Percentiles rank a stretch among this genome's conserved stretches.
Conservation (phyloP, 2,888 invertebrate species). For the Gnatocerus cornutus region DNA sequence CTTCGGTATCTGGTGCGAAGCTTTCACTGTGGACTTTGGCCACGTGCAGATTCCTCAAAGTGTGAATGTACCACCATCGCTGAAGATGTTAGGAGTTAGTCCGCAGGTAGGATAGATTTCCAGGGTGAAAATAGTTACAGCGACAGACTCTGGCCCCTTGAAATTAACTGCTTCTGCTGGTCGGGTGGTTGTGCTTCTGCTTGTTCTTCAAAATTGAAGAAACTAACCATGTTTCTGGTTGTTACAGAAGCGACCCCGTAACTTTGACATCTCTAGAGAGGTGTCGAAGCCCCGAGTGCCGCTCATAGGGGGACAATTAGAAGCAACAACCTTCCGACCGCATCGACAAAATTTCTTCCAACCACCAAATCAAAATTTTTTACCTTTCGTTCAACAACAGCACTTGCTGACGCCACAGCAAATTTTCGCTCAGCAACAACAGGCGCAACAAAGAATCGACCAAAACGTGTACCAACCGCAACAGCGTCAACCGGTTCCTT, state of each 20-base stretch:
- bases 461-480: conserved; percentile 42
- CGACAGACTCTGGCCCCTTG: conserved; percentile 30
- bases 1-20: conserved; percentile 95
- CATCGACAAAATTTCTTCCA: conserved; percentile 50
- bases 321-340: conserved; percentile 71
- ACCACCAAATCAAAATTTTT: conserved; percentile 24
- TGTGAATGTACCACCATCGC: conserved; percentile 90
- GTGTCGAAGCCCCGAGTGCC: conserved; percentile 61
- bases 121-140: conserved; percentile 16
- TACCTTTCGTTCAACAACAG: conserved; percentile 55
- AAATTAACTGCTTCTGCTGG: conserved; percentile 35
- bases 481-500: conserved; percentile 58
- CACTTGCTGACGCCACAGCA: conserved; percentile 57
- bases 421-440: conserved; percentile 52
- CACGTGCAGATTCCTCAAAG: conserved; percentile 84
- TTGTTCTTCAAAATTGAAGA: conserved; percentile 31
- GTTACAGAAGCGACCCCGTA: conserved; percentile 70
- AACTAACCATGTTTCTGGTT: conserved; percentile 61
- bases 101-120: conserved; percentile 84
- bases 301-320: conserved; percentile 68
- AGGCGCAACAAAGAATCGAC: conserved; percentile 46
- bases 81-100: conserved; percentile 94
- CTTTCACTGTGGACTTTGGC: conserved; percentile 94
- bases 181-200: conserved; percentile 36
- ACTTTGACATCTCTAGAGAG: conserved; percentile 59